Base-by-base conservation (phyloP, 2,888 invertebrate species). In the Caenorhabditis zanzibari region DNA sequence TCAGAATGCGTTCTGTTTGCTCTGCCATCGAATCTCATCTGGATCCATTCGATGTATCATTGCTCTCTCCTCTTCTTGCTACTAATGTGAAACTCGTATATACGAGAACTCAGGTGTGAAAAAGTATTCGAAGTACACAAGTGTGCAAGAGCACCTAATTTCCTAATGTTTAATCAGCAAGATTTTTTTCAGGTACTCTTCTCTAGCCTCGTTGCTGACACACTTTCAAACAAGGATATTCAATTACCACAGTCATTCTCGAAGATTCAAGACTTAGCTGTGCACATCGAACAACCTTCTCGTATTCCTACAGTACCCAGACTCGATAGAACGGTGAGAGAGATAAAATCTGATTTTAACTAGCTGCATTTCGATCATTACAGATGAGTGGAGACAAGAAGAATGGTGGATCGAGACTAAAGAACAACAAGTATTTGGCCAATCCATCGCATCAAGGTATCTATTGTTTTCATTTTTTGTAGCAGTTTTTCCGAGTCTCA, bases 11-110 rank as follows among this genome's bases (percentile, higher is more conserved):
- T 6, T 10, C 28, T 2, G 69, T 82, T 22, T 72, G 72, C 22
- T 26, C 73, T 10, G 32, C 59, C 0, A 75, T 87, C 7, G 85
- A 87, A 58, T 24, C 61, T 19, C 85, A 86, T 26, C 64, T 88
- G 24, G 88, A 88, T 75, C 88, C 88, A 5, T 88, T 88, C 41
- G 88, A 88, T 58, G 76, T 88, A 4, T 83, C 85, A 9, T 69
- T 88, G 24, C 64, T 88, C 19, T 56, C 81, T 16, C 84, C 86
- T 9, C 83, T 86, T 41, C 72, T 88, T n/a, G 38, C 85, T 0
- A 63, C 81, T n/a, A 88, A 88, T 66, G 79, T 86, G 2, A 85
- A 86, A 32, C 69, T 86, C 28, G 84, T 85, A 9, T 74, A 86
- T 24, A 72, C 82, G 9, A 72, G 88, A 69, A 80, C 82, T 44